Base-by-base conservation (phyloP, 37 sponge, comb jelly and placozoan species). In the Dysidea cf. avara region DNA sequence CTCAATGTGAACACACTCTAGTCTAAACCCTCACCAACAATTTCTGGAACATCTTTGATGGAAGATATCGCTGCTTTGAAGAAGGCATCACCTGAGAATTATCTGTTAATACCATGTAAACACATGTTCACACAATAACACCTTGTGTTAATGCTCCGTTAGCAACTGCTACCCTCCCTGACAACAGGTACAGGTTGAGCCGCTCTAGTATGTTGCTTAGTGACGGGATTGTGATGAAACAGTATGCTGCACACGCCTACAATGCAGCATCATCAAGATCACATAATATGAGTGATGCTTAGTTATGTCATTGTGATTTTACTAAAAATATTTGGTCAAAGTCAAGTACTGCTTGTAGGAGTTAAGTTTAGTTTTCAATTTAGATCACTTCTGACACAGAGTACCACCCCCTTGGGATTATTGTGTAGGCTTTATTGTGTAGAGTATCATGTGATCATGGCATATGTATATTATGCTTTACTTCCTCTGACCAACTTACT, bases 221-320 rank as follows among this genome's bases (percentile, higher is more conserved):
- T 17, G 93, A 92, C 1, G 99, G 99, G 33, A 98, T 89, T 3
- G 95, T 95, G 86, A 98, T 98, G 86, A 87, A 98, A 58, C 81
- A 75, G 81, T 92, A 95, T 0, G 99, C 99, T 0, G 81, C 81
- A 80, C 99, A 98, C 0, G 96, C 99, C 71, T 87, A n/a, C n/a
- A n/a, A n/a, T n/a, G 40, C 6, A 69, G 29, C 18, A 2, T 7
- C 26, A 6, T 14, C 7, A 43, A 43, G 7, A 43, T 12, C 46
- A 43, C 46, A 12, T 43, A 12, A 43, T 21, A 43, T 9, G 9
- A 43, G 5, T 9, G 5, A 9, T 7, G 30, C 20, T 28, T 11
- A 72, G 7, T 20, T 39, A 51, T 29, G 47, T 28, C 16, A 16
- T 17, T 12, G 51, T 12, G 51, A 17, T 17, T 54, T 25, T 25